Evolutionary conservation across 2,888 invertebrate species (phyloP), one percentile per base, ranked within the genome.

Genomic region (Pasiphila rectangulata): DNA sequence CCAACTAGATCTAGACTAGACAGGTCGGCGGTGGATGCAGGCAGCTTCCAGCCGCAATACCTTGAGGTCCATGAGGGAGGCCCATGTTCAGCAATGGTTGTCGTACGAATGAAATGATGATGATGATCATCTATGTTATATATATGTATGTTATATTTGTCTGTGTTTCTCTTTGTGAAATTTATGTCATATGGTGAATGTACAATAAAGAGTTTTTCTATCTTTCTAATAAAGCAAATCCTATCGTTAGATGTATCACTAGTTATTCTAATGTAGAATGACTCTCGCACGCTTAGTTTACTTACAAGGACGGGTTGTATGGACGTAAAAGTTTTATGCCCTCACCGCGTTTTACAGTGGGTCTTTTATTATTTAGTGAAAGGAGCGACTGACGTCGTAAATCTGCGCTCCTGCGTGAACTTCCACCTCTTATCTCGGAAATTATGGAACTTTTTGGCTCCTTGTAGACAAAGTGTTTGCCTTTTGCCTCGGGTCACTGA

Each of bases 301-400:
- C 81, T 72, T 74, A 79, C 63, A 63, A 79, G 79, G 83, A 81
- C 85, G 86, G 86, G 85, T 84, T 85, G 86, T 79, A 80, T 83
- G 82, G 77, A 79, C 83, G 83, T 88, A 85, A 87, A 87, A 87
- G 75, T 87, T 88, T 87, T 88, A 88, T 81, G 81, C 83, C 72
- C 71, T 77, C 64, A 73, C 79, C 79, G 82, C 85, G 85, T 86
- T 88, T 87, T 87, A 87, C 85, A 87, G 84, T 84, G 76, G 78
- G 74, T 77, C 84, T 85, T 87, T 87, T 85, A 87, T 88, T 88
- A 88, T 88, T 87, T 88, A 88, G 87, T 88, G 86, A 86, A 88
- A 86, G 84, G 85, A 84, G 79, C 82, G 79, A 80, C 84, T 83
- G 84, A 86, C 81, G 86, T 86, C 85, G 85, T 88, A 88, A 88